phyloP scores from a whole-genome alignment of 1,140 invertebrate genomes.

The Panagrolaimus sp. region DNA sequence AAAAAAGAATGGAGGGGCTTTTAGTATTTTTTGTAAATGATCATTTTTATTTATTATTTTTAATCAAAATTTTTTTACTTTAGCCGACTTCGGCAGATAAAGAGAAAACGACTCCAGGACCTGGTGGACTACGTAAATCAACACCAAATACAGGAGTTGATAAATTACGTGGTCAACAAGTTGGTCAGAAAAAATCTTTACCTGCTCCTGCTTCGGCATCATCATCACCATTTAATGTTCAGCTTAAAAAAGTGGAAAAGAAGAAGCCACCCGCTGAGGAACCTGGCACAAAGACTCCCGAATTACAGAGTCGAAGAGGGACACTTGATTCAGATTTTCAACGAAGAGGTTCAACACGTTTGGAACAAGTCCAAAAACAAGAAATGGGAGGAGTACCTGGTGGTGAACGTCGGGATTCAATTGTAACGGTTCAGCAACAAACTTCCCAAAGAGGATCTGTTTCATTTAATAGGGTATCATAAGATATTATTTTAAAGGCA shows the following conservation, averaged over 20 bases:
- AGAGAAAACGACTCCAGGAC: not conserved
- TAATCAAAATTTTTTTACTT: conserved; percentile 2
- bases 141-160: conserved; percentile 14
- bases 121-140: conserved; percentile 3
- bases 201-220: no score
- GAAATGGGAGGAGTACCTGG: not conserved
- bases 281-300: conserved; percentile 25
- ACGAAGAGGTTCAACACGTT: conserved; percentile 6
- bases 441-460: not conserved
- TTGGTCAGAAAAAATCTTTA: conserved; percentile 24
- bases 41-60: not conserved
- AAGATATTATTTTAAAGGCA: no score
- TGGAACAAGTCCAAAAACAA: conserved; percentile 13
- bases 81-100: not conserved
- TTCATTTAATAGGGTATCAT: conserved; percentile 11
- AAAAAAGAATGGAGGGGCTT: no score
- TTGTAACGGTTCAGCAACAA: conserved; percentile 18
- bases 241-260: conserved; percentile 32
- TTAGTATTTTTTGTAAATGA: not conserved
- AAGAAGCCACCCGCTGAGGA: conserved; percentile 22
- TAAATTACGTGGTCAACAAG: conserved; percentile 33
- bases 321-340: conserved; percentile 23
- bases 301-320: conserved; percentile 29
- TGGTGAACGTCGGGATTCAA: conserved; percentile 14
- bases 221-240: conserved; percentile 23